These are phyloP conservation scores for Fissipunctia ypsillon DNA, from an alignment of 2,888 invertebrate genomes.

Conservation along the genomic window DNA sequence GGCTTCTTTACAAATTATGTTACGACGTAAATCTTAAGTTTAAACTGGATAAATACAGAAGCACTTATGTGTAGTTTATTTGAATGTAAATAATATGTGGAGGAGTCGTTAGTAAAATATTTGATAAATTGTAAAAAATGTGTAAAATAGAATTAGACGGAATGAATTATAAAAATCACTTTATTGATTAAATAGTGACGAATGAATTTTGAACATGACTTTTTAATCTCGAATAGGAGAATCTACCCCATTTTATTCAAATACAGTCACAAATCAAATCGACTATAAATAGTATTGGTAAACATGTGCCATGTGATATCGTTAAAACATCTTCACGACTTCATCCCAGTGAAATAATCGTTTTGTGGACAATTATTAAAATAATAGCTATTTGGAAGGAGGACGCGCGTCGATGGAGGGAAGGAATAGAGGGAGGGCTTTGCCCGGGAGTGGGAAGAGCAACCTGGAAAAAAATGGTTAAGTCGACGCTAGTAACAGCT, in stretches of 20 bases:
- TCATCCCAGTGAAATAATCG: not conserved
- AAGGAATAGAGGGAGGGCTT: too few relatives aligned
- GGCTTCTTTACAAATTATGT: not conserved
- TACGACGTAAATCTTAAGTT: constrained; percentile 16
- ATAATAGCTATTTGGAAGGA: too few relatives aligned
- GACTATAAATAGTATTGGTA: not conserved
- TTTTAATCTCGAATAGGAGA: constrained; percentile 9
- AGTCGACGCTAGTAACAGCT: too few relatives aligned
- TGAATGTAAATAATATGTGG: constrained; percentile 28
- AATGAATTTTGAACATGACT: constrained; percentile 33
- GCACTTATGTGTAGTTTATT: constrained; percentile 24
- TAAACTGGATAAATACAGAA: constrained; percentile 16
- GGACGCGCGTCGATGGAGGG: too few relatives aligned
- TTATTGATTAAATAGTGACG: constrained; percentile 44
- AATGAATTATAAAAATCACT: constrained; percentile 46
- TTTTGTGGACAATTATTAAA: too few relatives aligned
- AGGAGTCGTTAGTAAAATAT: constrained; percentile 16
- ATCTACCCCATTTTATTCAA: not conserved
- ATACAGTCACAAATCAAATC: not conserved
- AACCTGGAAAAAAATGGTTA: too few relatives aligned
- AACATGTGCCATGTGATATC: not conserved
- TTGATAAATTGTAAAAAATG: constrained; percentile 19
- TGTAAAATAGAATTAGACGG: constrained; percentile 36
- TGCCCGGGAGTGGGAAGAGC: too few relatives aligned
- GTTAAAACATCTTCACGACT: not conserved